Base-by-base conservation (phyloP, 2,888 invertebrate genomes). In the Dioctria linearis region DNA sequence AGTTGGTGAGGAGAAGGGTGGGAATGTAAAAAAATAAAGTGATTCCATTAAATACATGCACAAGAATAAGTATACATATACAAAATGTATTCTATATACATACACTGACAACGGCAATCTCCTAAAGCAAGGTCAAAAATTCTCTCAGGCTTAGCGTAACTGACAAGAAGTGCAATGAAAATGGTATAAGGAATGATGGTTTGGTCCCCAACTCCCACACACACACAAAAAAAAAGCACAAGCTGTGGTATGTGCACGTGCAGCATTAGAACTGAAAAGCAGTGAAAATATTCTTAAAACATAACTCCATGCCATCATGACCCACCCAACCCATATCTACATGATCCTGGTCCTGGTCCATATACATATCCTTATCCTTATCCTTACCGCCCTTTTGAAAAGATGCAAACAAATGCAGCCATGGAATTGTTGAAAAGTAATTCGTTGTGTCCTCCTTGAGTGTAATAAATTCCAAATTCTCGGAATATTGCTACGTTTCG, bases 381-480 rank as follows among this genome's bases (percentile, higher is more conserved):
- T 25, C 51, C 49, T 46, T 37, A 1, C 51, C 42, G 37, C 13
- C 51, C 49, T 8, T 25, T 25, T 6, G 57, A 73, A 57, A 40
- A 73, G 42, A 57, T 73, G 73, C 73, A 57, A 73, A 51, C 73
- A 57, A 59, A 54, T 13, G 59, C 9, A 54, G 43, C n/a, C 46
- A 25, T 57, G 54, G 40, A 59, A 73, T 42, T 73, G 59, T n/a
- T 73, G 73, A 73, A 69, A 73, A 73, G 73, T 73, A 73, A 73
- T 73, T 73, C 73, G 57, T 57, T 42, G 59, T 73, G 73, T 73
- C 73, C 73, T 73, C 42, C 73, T 73, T 13, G 73, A 42, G 57
- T 59, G 57, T 40, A 42, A 59, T 73, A 73, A 73, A 73, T 73
- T 73, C 42, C n/a, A 51, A 73, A 59, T 73, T 73, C 57, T 11